Base-by-base conservation (phyloP, 2,888 invertebrate genomes). In the Drosophila lutescens region DNA sequence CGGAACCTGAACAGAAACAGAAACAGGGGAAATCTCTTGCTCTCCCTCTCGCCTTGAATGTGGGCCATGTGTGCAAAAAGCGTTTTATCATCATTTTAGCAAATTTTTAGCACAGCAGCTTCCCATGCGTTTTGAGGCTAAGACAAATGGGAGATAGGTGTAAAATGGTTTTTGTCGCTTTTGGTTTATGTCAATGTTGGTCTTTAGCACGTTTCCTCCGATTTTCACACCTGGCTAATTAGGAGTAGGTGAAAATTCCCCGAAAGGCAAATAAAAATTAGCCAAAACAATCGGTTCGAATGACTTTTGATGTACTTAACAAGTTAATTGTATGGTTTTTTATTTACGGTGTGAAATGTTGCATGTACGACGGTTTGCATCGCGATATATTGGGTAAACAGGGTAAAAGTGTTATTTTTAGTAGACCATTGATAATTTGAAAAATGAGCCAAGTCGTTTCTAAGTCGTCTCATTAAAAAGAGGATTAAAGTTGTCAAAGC, bases 201-300 rank as follows among this genome's bases (percentile, higher is more conserved):
- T 44, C 59, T 49, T 78, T 80, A 56, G 34, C 76, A 80, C 46
- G 46, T 62, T 34, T 54, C 41, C 10, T 4, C 40, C 46, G 50
- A 32, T 78, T 65, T 76, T 36, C 44, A 49, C 36, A 58, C 36
- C 38, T 23, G 7, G n/a, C 58, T 59, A 30, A 44, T 51, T 44
- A 58, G 58, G 32, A 44, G 63, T 44, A 70, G 49, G 70, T 44
- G 70, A 49, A 36, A 63, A 61, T 15, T 47, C 17, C 2, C 7
- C 26, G 26, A 46, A 50, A 32, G 12, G 65, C n/a, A 62, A 62
- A 63, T 26, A 36, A 4, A 47, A 62, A n/a, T 41, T 47, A 34
- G 12, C 23, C 43, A 26, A 66, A 55, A 55, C 68, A 67, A 66
- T 55, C 36, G n/a, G 26, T 34, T 13, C 62, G 43, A 43, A 43